Evolutionary conservation across 2,888 invertebrate species (phyloP), one percentile per base, ranked within the genome.

Genomic region (Pharmacophagus antenor): DNA sequence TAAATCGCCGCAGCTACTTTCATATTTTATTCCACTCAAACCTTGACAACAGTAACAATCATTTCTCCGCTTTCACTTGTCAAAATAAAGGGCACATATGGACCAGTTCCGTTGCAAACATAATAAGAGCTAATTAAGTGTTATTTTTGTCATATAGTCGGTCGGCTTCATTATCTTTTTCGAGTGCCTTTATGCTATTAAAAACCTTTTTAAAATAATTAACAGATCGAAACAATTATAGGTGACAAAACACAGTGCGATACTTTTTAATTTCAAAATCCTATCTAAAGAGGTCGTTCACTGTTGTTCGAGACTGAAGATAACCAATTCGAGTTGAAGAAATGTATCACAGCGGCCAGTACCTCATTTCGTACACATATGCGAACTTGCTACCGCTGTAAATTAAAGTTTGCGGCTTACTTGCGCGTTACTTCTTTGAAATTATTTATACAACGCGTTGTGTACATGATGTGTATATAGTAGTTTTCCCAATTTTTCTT

Each of bases 51-150:
- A 50, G 50, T 17, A 46, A 42, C 47, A 48, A 58, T 61, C 48
- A 53, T 48, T 56, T 46, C 50, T 22, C 56, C 20, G 61, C 61
- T 56, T 56, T 61, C 61, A 56, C 61, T 56, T 52, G 52, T 56
- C 56, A 61, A 47, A 41, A 56, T 52, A 61, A 61, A 56, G 60
- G 52, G 41, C 56, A 20, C 20, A 23, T 23, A 31, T 31, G 48
- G 48, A 49, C 61, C 61, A 61, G 56, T 61, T 61, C 18, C 41
- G 51, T 22, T 50, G 46, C 44, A 48, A 42, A 47, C 59, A 63
- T 65, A 69, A 66, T 63, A 67, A 65, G 63, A 25, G 49, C 67
- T 69, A 67, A 69, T 69, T 69, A 69, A 68, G 63, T 54, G 63
- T 62, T 60, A 60, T 67, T 68, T 65, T 67, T 69, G 68, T 67